Evolutionary conservation across 2,888 invertebrate species (phyloP), one percentile per base, ranked within the genome.

Genomic region (Zele albiditarsus): DNA sequence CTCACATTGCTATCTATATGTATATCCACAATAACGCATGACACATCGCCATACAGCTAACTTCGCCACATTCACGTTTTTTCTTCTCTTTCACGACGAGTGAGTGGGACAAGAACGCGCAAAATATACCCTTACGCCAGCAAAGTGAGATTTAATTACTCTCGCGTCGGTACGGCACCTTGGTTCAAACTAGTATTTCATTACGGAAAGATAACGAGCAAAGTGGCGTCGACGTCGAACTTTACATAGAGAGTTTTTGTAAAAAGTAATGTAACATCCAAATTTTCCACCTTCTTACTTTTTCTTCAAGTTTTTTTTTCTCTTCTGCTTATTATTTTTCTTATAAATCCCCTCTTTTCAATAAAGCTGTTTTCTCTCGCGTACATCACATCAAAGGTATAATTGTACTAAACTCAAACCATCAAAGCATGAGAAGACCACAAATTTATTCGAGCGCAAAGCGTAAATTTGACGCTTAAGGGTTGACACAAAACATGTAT

Each of bases 81-180:
- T 38, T 12, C 38, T 53, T 20, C 8, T 53, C n/a, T 20, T 8
- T 23, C n/a, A 53, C n/a, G 6, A 53, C n/a, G 53, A 53, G 53
- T 23, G 20, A 53, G n/a, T 53, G 53, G 8, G 53, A 38, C 38
- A 6, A 8, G 12, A 38, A 38, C 38, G 20, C 16, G 67, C 58
- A 67, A 73, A 20, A 42, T 60, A 31, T 38, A n/a, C 58, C 67
- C 67, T 42, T 38, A 38, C 38, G 12, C 38, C 38, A 38, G 62
- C 66, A 70, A 76, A 75, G 70, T 77, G 63, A 70, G 67, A 74
- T 78, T 76, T 73, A 74, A 75, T 79, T 77, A 78, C 68, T 74
- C 5, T 53, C 62, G 62, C 71, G 23, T 42, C 20, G 70, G 58
- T 71, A 53, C 38, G 53, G 62, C 62, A 68, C 33, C 33, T 67